phyloP scores from a whole-genome alignment of 2,797 vertebrate species.

The Carapus acus region DNA sequence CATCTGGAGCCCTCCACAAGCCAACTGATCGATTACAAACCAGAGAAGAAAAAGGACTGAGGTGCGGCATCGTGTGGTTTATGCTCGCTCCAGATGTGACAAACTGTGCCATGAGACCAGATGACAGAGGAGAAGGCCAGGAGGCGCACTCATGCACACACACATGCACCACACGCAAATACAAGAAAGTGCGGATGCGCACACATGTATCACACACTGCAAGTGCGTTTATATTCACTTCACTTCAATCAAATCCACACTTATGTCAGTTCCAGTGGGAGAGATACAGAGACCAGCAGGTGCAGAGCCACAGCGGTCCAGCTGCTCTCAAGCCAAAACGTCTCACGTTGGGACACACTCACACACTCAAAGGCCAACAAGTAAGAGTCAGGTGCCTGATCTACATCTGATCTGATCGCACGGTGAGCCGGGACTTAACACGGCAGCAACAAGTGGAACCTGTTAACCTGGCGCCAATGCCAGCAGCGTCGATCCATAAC shows the following conservation, averaged over 20 bases:
- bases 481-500: slow-evolving; percentile 52
- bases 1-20: slow-evolving; percentile 22
- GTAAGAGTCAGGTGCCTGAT: slow-evolving; percentile 38
- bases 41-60: slow-evolving; percentile 17
- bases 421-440: slow-evolving; percentile 34
- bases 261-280: slow-evolving; percentile 45
- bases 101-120: slow-evolving; percentile 20
- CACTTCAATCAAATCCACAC: slow-evolving; percentile 39
- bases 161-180: too few relatives aligned
- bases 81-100: slow-evolving; percentile 54
- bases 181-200: too few relatives aligned
- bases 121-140: slow-evolving; percentile 27
- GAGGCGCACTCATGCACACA: too few relatives aligned
- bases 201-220: slow-evolving; percentile 24
- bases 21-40: slow-evolving; percentile 33
- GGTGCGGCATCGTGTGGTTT: slow-evolving; percentile 18
- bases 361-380: too few relatives aligned
- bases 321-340: too few relatives aligned
- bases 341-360: too few relatives aligned
- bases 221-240: slow-evolving; percentile 29
- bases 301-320: slow-evolving; percentile 50
- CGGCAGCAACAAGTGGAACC: slow-evolving; percentile 65
- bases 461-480: slow-evolving; percentile 59
- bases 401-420: slow-evolving; percentile 40
- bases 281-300: slow-evolving; percentile 56